A percentile compares a stretch with the other conserved stretches of the same genome.
Evolutionary conservation across 2,888 invertebrate species (phyloP).

Genomic region (Scaeva pyrastri): DNA sequence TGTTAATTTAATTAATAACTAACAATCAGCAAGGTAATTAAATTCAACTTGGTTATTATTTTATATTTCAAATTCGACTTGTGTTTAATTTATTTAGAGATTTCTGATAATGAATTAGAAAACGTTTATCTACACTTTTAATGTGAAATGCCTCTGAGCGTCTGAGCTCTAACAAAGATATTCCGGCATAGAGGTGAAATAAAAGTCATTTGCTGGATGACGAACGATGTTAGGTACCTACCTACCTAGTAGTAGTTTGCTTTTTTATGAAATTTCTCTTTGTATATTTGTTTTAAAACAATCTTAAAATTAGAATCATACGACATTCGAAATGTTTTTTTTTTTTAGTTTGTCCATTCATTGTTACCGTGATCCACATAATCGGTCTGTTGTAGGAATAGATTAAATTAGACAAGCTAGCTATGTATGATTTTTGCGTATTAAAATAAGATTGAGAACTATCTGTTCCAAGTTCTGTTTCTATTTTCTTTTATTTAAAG

Average conservation of each 20-base stretch:
- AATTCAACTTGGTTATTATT: constrained; percentile 10
- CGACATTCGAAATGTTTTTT: not conserved
- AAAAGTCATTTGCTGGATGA: constrained; percentile 65
- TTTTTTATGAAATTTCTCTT: not conserved
- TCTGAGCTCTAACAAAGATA: constrained; percentile 58
- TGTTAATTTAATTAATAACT: constrained; percentile 39
- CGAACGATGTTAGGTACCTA: constrained; percentile 28
- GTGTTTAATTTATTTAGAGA: not conserved
- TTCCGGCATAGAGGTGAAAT: constrained; percentile 75
- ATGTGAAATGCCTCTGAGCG: constrained; percentile 36
- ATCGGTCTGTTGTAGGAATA: not conserved
- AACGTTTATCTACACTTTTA: constrained; percentile 1
- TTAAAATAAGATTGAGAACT: not conserved
- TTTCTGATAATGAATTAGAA: not conserved
- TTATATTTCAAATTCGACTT: not conserved
- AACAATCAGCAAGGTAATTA: constrained; percentile 61
- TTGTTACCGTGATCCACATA: not conserved
- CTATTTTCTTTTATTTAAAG: no score
- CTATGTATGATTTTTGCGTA: not conserved
- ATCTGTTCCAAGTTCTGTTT: no score
- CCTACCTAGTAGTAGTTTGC: not conserved
- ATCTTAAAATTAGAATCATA: not conserved
- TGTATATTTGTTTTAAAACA: not conserved
- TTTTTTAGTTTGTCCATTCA: not conserved
- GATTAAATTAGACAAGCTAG: not conserved